Evolutionary conservation across 2,888 invertebrate genomes (phyloP), one percentile per base, ranked within the genome.

Genomic region (Heterodera filipjevi): DNA sequence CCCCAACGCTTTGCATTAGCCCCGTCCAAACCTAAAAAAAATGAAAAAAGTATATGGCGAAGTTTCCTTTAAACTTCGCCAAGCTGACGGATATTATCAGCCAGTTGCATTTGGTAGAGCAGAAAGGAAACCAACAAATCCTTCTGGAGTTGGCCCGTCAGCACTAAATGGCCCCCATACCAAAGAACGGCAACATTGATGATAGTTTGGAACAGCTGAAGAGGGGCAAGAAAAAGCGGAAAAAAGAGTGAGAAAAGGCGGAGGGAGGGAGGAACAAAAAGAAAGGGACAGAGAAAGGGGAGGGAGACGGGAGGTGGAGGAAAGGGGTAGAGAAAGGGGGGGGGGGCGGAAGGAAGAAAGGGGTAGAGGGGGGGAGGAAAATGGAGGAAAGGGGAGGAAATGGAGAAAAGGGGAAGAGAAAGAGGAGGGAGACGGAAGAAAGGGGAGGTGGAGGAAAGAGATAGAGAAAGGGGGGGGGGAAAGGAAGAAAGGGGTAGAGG

Each of bases 1-100:
- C 90, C 66, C 91, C 91, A 66, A 90, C 89, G 22, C 90, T 90
- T 82, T 90, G 89, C 91, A 91, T 91, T 66, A 91, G 82, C 32
- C 90, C 90, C 14, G 90, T 90, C 87, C 90, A 91, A 14, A 90
- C 90, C 80, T 87, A 80, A 27, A 82, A 80, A 85, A 71, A 76
- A 27, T 35, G 3, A 35, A 46, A 0, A 46, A 66, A 30, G 10
- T 27, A 30, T 33, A 19, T 8, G 19, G 44, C n/a, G 12, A 30
- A 33, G 19, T 53, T 46, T 14, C 59, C 66, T 16, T 68, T 16
- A 35, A 68, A 71, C 66, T 66, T 70, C 66, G 35, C 77, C 70
- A 22, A 77, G 66, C 66, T 77, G 70, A 80, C 89, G 85, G 32
- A 90, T 82, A 78, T 89, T 89, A 77, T 89, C 89, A 19, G 90